Evolutionary conservation across 1,140 invertebrate species (phyloP).

Genomic region (Pararge aegeria): DNA sequence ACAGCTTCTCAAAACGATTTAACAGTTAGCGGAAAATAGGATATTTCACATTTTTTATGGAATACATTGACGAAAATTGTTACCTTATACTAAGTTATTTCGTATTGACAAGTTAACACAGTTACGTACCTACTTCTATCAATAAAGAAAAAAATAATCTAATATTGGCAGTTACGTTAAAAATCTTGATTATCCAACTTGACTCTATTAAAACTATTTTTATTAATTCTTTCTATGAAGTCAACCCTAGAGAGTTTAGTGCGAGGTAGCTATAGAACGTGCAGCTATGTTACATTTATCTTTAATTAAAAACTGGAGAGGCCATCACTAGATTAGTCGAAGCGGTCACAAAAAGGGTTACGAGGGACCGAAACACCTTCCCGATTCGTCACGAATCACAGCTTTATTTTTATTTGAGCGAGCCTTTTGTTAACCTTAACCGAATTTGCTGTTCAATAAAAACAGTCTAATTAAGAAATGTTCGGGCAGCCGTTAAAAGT

Average conservation of each 20-base stretch:
- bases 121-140: no score
- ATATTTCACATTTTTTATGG: no score
- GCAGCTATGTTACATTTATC: slow-evolving; percentile 71
- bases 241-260: slow-evolving; percentile 34
- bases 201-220: no score
- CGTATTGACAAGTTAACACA: no score
- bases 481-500: slow-evolving; percentile 62
- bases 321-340: slow-evolving; percentile 72
- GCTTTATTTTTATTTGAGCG: slow-evolving; percentile 76
- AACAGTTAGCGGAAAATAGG: no score
- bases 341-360: slow-evolving; percentile 73
- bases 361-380: slow-evolving; percentile 69
- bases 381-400: slow-evolving; percentile 74
- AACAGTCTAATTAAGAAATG: slow-evolving; percentile 76
- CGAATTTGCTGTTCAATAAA: slow-evolving; percentile 76
- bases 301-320: slow-evolving; percentile 74
- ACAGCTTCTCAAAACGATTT: no score
- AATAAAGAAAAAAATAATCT: no score
- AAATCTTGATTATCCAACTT: no score
- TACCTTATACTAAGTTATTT: no score
- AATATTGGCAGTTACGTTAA: no score
- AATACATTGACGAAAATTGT: no score
- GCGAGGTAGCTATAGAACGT: slow-evolving; percentile 54
- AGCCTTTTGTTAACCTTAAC: slow-evolving; percentile 72
- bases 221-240: no score